Evolutionary conservation across 2,797 vertebrate species (phyloP).

Genomic region (Rallus crepitans): DNA sequence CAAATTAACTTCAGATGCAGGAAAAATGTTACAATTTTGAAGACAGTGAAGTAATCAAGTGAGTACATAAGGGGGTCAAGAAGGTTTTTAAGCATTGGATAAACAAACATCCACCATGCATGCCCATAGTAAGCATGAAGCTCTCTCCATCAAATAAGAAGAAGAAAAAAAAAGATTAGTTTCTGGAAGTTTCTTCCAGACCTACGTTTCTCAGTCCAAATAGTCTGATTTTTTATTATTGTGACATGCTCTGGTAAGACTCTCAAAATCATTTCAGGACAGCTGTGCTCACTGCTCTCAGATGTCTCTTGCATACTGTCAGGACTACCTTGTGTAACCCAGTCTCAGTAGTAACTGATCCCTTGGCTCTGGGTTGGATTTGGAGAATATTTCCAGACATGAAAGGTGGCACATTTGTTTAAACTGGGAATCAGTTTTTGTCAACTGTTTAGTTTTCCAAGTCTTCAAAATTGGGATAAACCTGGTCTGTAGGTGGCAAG

Average conservation of each 20-base stretch:
- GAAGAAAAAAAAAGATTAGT: not conserved
- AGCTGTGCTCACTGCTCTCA: not conserved
- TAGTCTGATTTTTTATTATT: not conserved
- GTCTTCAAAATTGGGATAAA: not conserved
- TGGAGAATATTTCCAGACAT: not conserved
- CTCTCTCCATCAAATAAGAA: not conserved
- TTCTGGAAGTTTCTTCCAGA: not conserved
- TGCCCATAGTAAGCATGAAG: not conserved
- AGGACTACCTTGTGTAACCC: not conserved
- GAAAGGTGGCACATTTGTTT: not conserved
- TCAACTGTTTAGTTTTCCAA: not conserved
- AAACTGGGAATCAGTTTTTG: not conserved
- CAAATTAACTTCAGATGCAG: slow-evolving; percentile 15
- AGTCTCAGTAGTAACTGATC: not conserved
- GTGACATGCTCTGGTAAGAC: not conserved
- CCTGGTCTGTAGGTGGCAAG: not conserved
- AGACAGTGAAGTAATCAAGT: slow-evolving; percentile 20
- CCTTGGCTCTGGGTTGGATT: not conserved
- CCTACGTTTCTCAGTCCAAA: not conserved
- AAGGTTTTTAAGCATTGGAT: not conserved
- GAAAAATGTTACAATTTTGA: not conserved
- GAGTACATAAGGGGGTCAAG: not conserved
- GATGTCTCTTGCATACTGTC: not conserved
- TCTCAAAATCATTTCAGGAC: not conserved
- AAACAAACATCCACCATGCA: not conserved